Conservation (phyloP, 2,888 invertebrate genomes). For the Mycalesis mineus region DNA sequence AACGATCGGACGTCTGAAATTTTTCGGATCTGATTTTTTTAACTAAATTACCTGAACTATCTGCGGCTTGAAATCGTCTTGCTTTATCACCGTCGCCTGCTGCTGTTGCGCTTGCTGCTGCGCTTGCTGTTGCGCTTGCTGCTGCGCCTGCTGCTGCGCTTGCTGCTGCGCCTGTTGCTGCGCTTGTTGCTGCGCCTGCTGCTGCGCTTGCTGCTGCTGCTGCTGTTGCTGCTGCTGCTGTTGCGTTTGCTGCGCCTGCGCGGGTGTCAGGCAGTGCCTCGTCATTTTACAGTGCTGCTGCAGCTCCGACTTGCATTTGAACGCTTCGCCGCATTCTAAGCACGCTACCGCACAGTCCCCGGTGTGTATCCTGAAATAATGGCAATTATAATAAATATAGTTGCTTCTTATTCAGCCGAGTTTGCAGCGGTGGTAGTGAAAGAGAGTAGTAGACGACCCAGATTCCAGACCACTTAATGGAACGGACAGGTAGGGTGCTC, state of each 20-base stretch:
- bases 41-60: conserved; percentile 76
- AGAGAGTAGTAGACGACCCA: conserved; percentile 53
- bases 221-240: conserved; percentile 52
- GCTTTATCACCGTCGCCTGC: conserved; percentile 70
- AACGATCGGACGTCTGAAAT: too few relatives aligned
- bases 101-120: conserved; percentile 61
- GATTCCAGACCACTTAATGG: too few relatives aligned
- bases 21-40: too few relatives aligned
- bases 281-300: conserved; percentile 81
- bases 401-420: too few relatives aligned
- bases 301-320: conserved; percentile 83
- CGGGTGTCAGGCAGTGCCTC: conserved; percentile 58
- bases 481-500: too few relatives aligned
- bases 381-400: too few relatives aligned
- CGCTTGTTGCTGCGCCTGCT: conserved; percentile 61
- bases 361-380: conserved; percentile 80
- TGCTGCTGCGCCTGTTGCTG: conserved; percentile 50
- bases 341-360: conserved; percentile 86
- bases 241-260: conserved; percentile 51
- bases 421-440: too few relatives aligned
- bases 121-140: conserved; percentile 49
- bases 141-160: conserved; percentile 51
- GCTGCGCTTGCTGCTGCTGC: conserved; percentile 52
- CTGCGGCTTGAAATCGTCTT: conserved; percentile 73
- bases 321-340: conserved; percentile 86